These are phyloP conservation scores for Drosophila maculinotata DNA, from an alignment of 2,888 invertebrate genomes.

Conservation along the genomic window DNA sequence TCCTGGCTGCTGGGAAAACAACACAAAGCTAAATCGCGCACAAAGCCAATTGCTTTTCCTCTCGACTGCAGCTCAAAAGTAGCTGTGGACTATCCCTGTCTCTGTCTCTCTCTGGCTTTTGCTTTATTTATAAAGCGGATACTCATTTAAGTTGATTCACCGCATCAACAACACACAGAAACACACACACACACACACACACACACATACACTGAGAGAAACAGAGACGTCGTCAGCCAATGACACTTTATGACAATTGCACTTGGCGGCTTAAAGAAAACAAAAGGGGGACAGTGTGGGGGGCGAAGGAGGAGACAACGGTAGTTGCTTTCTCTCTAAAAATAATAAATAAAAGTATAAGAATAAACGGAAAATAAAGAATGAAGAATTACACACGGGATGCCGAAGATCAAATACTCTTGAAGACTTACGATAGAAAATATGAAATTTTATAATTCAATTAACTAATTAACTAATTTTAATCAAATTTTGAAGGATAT, in stretches of 20 bases:
- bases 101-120: conserved; percentile 2
- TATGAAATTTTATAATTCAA: no score
- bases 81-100: conserved; percentile 1
- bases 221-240: conserved; percentile 68
- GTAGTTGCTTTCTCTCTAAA: conserved; percentile 13
- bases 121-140: conserved; percentile 74
- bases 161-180: conserved; percentile 65
- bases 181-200: conserved; percentile 18
- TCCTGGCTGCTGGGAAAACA: conserved; percentile 30
- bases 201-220: conserved; percentile 10
- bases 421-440: background rate
- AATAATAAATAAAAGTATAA: conserved; percentile 21
- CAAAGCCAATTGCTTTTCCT: conserved; percentile 70
- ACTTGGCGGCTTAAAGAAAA: conserved; percentile 67
- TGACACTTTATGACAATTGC: conserved; percentile 83
- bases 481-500: no score
- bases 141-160: conserved; percentile 81
- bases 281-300: background rate
- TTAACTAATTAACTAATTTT: no score
- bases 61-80: conserved; percentile 34
- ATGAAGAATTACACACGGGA: background rate
- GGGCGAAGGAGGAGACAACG: conserved; percentile 6
- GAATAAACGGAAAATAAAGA: background rate
- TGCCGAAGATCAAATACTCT: background rate
- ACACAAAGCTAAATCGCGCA: conserved; percentile 67